phyloP scores from a whole-genome alignment of 2,113 vertebrate genomes.

The Xiphophorus couchianus region DNA sequence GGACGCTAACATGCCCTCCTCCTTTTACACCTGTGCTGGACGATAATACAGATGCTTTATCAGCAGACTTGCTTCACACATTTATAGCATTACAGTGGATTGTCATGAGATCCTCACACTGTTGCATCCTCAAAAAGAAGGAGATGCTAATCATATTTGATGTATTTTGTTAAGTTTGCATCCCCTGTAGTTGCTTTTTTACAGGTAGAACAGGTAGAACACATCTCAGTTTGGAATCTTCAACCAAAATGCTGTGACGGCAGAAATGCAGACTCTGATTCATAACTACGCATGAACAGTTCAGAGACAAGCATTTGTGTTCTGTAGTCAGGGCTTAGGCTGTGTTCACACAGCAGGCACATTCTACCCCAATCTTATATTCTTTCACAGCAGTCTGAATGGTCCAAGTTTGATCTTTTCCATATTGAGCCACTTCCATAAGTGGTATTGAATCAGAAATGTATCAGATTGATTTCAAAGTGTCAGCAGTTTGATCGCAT shows the following conservation, averaged over 20 bases:
- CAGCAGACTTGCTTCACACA: not conserved
- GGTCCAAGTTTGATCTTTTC: too few relatives aligned
- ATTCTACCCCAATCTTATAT: too few relatives aligned
- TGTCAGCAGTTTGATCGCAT: too few relatives aligned
- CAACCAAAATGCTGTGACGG: not conserved
- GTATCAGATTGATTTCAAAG: too few relatives aligned
- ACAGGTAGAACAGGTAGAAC: too few relatives aligned
- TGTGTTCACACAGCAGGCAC: too few relatives aligned
- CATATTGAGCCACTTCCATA: too few relatives aligned
- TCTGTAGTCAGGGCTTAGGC: too few relatives aligned
- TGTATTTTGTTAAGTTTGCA: not conserved
- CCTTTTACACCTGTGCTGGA: not conserved
- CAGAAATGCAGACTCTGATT: not conserved
- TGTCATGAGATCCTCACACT: not conserved
- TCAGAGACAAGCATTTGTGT: not conserved
- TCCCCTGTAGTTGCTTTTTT: not conserved
- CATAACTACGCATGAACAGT: not conserved
- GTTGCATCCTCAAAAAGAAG: not conserved
- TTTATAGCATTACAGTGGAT: not conserved
- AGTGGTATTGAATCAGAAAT: too few relatives aligned
- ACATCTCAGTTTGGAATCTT: not conserved
- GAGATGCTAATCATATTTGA: not conserved
- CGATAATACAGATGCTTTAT: not conserved
- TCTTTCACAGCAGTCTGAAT: too few relatives aligned
- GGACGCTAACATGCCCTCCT: not conserved